phyloP scores from a whole-genome alignment of 1,140 invertebrate genomes.

The Stenopsyche tienmushanensis region DNA sequence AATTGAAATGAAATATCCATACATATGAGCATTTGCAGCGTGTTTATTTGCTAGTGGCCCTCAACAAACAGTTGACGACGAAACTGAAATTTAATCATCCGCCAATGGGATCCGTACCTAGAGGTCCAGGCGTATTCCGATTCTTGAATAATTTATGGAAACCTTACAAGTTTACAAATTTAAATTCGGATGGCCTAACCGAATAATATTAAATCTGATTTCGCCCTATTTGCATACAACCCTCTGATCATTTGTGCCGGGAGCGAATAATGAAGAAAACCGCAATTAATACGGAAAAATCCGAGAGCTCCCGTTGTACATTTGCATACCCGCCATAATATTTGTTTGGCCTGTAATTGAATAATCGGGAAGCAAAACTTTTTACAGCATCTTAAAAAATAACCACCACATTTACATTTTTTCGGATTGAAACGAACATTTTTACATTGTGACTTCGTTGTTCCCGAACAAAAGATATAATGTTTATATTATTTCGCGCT shows the following conservation, averaged over 20 bases:
- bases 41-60: not conserved
- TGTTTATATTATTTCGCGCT: too few species aligned
- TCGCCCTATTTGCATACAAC: slow-evolving; percentile 4
- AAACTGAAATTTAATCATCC: slow-evolving; percentile 22
- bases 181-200: slow-evolving; percentile 12
- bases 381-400: too few species aligned
- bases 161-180: slow-evolving; percentile 21
- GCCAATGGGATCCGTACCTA: not conserved
- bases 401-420: too few species aligned
- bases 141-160: slow-evolving; percentile 27
- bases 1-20: not conserved
- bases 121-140: not conserved
- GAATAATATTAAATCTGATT: slow-evolving; percentile 23
- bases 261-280: not conserved
- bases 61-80: not conserved
- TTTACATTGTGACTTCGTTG: too few species aligned
- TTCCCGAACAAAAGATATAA: too few species aligned
- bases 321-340: too few species aligned
- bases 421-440: too few species aligned
- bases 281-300: not conserved
- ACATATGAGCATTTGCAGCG: not conserved
- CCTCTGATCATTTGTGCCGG: not conserved
- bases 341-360: too few species aligned
- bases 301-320: not conserved
- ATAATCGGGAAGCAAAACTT: too few species aligned